Conservation (phyloP, 2,113 vertebrate species). For the Melanocharis versteri region DNA sequence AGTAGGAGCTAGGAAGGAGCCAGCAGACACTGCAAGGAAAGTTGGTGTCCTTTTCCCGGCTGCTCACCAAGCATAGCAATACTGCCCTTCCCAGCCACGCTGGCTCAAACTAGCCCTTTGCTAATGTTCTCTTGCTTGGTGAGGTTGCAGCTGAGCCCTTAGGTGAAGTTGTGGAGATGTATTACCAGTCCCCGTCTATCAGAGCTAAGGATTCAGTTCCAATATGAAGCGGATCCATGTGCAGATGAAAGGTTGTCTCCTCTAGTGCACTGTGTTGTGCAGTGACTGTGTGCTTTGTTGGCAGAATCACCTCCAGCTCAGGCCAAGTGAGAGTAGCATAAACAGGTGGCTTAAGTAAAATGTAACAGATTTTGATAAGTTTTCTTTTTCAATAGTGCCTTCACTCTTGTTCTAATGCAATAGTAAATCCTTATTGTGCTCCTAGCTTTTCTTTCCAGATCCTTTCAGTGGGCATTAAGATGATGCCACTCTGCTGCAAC, state of each 20-base stretch:
- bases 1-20: background rate
- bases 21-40: background rate
- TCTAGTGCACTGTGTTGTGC: accelerated
- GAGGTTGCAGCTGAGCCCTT: background rate
- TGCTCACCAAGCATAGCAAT: background rate
- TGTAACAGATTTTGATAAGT: background rate
- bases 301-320: background rate
- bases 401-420: background rate
- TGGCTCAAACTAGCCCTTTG: background rate
- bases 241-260: background rate
- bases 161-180: background rate
- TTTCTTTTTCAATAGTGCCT: background rate
- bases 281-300: background rate
- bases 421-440: background rate
- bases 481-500: background rate
- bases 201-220: background rate
- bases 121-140: background rate
- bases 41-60: background rate
- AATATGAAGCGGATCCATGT: accelerated
- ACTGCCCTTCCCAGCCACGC: accelerated
- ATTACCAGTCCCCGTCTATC: background rate
- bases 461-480: background rate
- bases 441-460: background rate
- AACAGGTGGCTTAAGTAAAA: background rate
- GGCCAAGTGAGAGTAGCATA: background rate